Evolutionary conservation across 2,797 vertebrate genomes (phyloP), one percentile per base, ranked within the genome.

Genomic region (Vultur gryphus): DNA sequence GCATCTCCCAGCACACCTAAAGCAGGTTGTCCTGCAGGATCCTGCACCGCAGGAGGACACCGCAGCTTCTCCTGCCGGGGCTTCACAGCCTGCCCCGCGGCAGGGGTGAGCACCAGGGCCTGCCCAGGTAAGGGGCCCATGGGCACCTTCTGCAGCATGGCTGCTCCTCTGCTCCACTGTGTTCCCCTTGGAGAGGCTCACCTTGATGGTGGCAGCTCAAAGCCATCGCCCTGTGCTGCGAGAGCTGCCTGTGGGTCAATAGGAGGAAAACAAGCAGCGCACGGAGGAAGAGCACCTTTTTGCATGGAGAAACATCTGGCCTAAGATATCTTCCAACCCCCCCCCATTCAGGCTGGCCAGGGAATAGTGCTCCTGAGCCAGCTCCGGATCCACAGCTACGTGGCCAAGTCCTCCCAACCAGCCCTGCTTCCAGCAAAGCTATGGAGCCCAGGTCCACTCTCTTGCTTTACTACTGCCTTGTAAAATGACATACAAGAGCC

Each of bases 111-210:
- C 26, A 4, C 31, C 2, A 14, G 28, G 37, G 17, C 23, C 16
- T 17, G 4, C 10, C 52, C 80, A 17, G 55, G 37, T 2, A 20
- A 28, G 70, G 33, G 17, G 4, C 1, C 6, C 31, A 6, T 0
- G 11, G 76, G 8, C 33, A 41, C n/a, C 25, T 44, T 13, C 26
- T 3, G 26, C 16, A 54, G 46, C 51, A 2, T 0, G 3, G 52
- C 43, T 59, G 51, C 78, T 57, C n/a, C 67, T 61, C 49, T 35
- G 2, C 44, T 25, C 29, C 8, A 0, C 0, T 6, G 26, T 2
- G 35, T 7, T 48, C 41, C 52, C 39, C 31, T 51, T 13, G 11
- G 33, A 76, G 61, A 66, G 9, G 57, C 14, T 82, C 33, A 51
- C 37, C 48, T 18, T 3, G 43, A 26, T 8, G 29, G 29, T 23